Conservation (phyloP, 2,888 invertebrate genomes). For the Catocala fraxini region DNA sequence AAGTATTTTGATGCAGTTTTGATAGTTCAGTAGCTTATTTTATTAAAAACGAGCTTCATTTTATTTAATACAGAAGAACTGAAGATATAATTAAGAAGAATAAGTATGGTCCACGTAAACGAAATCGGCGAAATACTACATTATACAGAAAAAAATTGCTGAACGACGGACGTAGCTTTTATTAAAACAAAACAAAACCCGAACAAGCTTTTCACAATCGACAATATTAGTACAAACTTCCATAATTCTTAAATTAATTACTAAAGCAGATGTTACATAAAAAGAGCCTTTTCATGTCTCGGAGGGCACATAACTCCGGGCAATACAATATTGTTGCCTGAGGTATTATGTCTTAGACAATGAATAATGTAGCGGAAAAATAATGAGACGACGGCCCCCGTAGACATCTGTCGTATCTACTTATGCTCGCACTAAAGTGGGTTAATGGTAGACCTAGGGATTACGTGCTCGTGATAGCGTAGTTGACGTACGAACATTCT, state of each 20-base stretch:
- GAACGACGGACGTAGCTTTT: no score
- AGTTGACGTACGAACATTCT: background rate
- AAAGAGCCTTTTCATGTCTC: constrained; percentile 23
- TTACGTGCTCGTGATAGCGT: constrained; percentile 20
- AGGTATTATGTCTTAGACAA: constrained; percentile 54
- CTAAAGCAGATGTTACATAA: constrained; percentile 13
- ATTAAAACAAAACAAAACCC: no score
- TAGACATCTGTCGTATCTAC: constrained; percentile 55
- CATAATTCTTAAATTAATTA: constrained; percentile 17
- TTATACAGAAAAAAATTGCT: no score
- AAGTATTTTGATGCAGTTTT: no score
- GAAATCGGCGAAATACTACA: no score
- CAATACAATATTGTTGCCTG: constrained; percentile 39
- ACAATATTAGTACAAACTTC: background rate
- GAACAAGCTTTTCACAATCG: no score
- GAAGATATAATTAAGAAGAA: no score
- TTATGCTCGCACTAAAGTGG: constrained; percentile 30
- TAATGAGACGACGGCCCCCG: constrained; percentile 56
- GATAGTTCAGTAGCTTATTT: no score
- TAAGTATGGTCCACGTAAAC: no score
- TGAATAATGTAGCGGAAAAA: constrained; percentile 68
- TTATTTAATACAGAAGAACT: no score
- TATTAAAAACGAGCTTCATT: no score
- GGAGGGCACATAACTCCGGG: constrained; percentile 23
- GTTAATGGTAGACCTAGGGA: constrained; percentile 30